These are phyloP conservation scores for Torymus aiolomorphi DNA, from an alignment of 2,888 invertebrate genomes.

Conservation along the genomic window DNA sequence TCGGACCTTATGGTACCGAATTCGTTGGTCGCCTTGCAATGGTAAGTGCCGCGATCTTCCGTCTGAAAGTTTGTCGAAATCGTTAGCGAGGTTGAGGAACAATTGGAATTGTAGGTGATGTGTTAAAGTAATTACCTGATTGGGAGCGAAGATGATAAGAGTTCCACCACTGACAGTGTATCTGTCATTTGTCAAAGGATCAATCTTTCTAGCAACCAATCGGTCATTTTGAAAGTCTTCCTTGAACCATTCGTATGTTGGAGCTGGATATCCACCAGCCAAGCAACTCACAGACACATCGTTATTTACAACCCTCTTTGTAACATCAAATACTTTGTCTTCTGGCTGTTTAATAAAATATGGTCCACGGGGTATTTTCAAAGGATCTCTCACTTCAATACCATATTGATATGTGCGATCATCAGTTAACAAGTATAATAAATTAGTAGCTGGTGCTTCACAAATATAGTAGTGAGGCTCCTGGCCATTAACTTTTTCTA, in stretches of 20 bases:
- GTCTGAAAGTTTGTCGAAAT: constrained; percentile 74
- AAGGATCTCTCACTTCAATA: constrained; percentile 86
- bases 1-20: constrained; percentile 93
- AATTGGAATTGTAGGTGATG: background rate
- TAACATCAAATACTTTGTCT: constrained; percentile 89
- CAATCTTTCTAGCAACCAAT: constrained; percentile 83
- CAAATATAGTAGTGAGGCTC: constrained; percentile 90
- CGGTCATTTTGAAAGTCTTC: constrained; percentile 90
- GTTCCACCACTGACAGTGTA: constrained; percentile 94
- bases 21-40: constrained; percentile 92
- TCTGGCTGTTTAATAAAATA: constrained; percentile 90
- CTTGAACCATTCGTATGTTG: constrained; percentile 92
- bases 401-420: constrained; percentile 91
- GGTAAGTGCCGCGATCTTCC: constrained; percentile 90
- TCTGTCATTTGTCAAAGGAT: constrained; percentile 85
- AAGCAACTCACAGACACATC: constrained; percentile 88
- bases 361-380: constrained; percentile 90
- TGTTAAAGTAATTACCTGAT: constrained; percentile 75
- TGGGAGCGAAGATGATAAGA: constrained; percentile 90
- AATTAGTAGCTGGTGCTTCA: constrained; percentile 86
- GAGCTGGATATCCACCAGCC: constrained; percentile 92
- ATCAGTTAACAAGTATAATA: constrained; percentile 84
- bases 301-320: constrained; percentile 82
- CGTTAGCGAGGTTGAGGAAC: background rate
- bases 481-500: constrained; percentile 87